These are phyloP conservation scores for Hyles euphorbiae DNA, from an alignment of 1,140 invertebrate species.

Conservation along the genomic window DNA sequence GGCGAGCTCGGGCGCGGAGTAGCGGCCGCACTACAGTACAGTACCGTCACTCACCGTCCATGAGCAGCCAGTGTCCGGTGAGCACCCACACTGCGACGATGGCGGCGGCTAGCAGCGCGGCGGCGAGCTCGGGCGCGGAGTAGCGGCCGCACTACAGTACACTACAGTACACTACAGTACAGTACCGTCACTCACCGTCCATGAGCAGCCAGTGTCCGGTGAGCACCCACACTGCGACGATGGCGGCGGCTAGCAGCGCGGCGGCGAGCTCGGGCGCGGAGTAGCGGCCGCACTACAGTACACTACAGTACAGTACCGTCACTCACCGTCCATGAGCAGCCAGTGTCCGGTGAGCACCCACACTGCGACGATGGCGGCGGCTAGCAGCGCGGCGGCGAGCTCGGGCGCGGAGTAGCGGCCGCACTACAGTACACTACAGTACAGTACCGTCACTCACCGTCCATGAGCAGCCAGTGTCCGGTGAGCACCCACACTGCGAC, in stretches of 20 bases:
- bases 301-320: background rate
- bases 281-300: conserved; percentile 92
- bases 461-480: conserved; percentile 98
- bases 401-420: conserved; percentile 97
- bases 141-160: conserved; percentile 96
- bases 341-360: conserved; percentile 98
- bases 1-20: conserved; percentile 94
- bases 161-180: background rate
- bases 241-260: conserved; percentile 92
- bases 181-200: conserved; percentile 82
- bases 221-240: conserved; percentile 97
- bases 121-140: conserved; percentile 94
- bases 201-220: conserved; percentile 98
- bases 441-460: conserved; percentile 78
- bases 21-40: conserved; percentile 85
- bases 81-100: conserved; percentile 98
- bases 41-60: conserved; percentile 85
- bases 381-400: conserved; percentile 93
- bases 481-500: conserved; percentile 98
- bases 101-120: conserved; percentile 92
- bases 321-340: conserved; percentile 95
- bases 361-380: conserved; percentile 95
- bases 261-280: conserved; percentile 95
- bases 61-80: conserved; percentile 97
- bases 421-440: conserved; percentile 70